Base-by-base conservation (phyloP, 2,797 vertebrate species). In the Meda fulgida region DNA sequence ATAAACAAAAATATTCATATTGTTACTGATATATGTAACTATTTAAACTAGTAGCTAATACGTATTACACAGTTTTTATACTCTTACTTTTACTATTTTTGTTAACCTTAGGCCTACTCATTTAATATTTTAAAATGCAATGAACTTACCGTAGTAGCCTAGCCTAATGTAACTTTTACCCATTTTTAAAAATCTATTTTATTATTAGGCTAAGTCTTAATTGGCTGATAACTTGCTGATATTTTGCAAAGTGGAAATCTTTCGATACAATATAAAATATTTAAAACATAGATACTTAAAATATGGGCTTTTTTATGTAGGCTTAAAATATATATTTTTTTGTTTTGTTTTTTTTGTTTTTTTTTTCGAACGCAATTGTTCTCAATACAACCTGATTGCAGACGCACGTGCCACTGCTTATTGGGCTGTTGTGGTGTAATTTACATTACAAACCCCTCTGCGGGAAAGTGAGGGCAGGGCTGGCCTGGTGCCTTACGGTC, bases 401-500 rank as follows among this genome's bases (percentile, higher is more conserved):
- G 40, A 58, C 3, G 36, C 67, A 19, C 67, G 38, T 38, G 63
- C 5, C 26, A 16, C 11, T 31, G 6, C 9, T 38, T 63, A 10
- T 9, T 69, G 46, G 31, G 23, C 8, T 10, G 79, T 72, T 51
- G 67, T 53, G 46, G 36, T 77, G 26, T 46, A 65, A 63, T 53
- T 55, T 60, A 75, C 26, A 78, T 43, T 75, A 38, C 16, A 88
- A 29, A 67, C 63, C 81, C 81, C 80, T 65, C 84, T 85, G 88
- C 88, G 81, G 84, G 84, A 89, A 80, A 80, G 63, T 67, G 70
- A 84, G 46, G 70, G 80, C 34, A 78, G 70, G 53, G 18, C 71
- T 89, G 83, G 80, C 85, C 34, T 38, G 40, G 53, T 75, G 83
- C 85, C 87, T 4, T 63, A 51, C 77, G 43, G 73, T 78, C 85